Evolutionary conservation across 2,888 invertebrate genomes (phyloP).

Genomic region (Stenotaenia linearis): DNA sequence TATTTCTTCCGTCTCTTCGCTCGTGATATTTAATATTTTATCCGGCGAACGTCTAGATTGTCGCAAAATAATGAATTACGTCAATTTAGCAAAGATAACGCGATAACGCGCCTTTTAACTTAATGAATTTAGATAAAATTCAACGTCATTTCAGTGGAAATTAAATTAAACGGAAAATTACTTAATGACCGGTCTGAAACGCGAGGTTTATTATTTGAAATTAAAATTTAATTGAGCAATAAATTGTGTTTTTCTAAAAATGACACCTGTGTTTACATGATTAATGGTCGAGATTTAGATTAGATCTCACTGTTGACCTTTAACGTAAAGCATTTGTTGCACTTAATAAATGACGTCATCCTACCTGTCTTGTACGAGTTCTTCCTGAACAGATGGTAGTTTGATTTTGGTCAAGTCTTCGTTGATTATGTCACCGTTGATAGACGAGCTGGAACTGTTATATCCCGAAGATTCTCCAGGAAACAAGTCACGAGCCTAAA

Average conservation of each 20-base stretch:
- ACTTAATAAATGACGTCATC: not conserved
- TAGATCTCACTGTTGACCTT: too few relatives aligned
- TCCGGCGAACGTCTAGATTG: not conserved
- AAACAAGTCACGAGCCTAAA: conserved; percentile 57
- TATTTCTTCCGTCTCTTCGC: conserved; percentile 46
- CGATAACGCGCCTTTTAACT: too few relatives aligned
- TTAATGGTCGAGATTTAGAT: too few relatives aligned
- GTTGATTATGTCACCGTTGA: conserved; percentile 58
- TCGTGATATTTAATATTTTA: not conserved
- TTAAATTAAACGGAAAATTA: not conserved
- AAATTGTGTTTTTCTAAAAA: too few relatives aligned
- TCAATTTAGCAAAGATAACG: not conserved
- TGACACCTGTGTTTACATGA: too few relatives aligned
- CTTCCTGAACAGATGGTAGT: conserved; percentile 67
- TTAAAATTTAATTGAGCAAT: too few relatives aligned
- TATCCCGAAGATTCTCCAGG: conserved; percentile 77
- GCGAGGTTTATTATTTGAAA: too few relatives aligned
- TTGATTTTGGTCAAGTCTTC: conserved; percentile 37
- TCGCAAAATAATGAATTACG: not conserved
- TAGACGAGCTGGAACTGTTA: conserved; percentile 76
- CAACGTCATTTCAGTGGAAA: too few relatives aligned
- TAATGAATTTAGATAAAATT: not conserved
- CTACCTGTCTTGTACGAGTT: conserved; percentile 42
- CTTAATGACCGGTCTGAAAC: too few relatives aligned
- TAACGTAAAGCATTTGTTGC: not conserved